These are phyloP conservation scores for Athalia circularis DNA, from an alignment of 2,888 invertebrate genomes.

Conservation along the genomic window DNA sequence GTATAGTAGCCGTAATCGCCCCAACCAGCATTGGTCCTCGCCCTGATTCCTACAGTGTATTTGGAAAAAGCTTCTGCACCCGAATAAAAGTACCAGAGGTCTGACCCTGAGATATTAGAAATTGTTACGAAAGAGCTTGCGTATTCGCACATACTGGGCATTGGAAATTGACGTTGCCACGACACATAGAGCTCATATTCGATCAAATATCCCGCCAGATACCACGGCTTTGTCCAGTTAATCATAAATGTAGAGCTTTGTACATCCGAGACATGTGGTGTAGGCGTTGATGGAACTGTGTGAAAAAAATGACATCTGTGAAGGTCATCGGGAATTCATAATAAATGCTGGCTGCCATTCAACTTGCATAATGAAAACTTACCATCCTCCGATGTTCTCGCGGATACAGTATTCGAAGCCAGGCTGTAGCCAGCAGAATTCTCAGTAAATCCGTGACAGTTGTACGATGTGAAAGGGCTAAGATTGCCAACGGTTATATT, in stretches of 20 bases:
- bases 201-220: constrained; percentile 61
- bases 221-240: constrained; percentile 60
- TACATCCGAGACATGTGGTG: constrained; percentile 50
- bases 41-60: constrained; percentile 62
- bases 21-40: constrained; percentile 64
- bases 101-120: constrained; percentile 48
- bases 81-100: constrained; percentile 48
- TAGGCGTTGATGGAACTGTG: constrained; percentile 59
- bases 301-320: constrained; percentile 35
- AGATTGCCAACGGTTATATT: constrained; percentile 54
- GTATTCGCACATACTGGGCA: constrained; percentile 59
- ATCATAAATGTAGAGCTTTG: constrained; percentile 57
- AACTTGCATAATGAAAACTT: constrained; percentile 39
- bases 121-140: constrained; percentile 21
- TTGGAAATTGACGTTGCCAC: constrained; percentile 56
- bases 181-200: constrained; percentile 58
- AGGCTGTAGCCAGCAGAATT: constrained; percentile 59
- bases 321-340: background rate
- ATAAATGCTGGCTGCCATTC: background rate
- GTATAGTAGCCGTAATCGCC: constrained; percentile 55
- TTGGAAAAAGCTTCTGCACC: constrained; percentile 56
- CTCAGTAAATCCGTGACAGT: constrained; percentile 56
- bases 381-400: constrained; percentile 62
- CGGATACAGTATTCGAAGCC: constrained; percentile 51
- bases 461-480: constrained; percentile 64